phyloP scores from a whole-genome alignment of 2,797 vertebrate genomes.

The Notoglanidium macrostoma region DNA sequence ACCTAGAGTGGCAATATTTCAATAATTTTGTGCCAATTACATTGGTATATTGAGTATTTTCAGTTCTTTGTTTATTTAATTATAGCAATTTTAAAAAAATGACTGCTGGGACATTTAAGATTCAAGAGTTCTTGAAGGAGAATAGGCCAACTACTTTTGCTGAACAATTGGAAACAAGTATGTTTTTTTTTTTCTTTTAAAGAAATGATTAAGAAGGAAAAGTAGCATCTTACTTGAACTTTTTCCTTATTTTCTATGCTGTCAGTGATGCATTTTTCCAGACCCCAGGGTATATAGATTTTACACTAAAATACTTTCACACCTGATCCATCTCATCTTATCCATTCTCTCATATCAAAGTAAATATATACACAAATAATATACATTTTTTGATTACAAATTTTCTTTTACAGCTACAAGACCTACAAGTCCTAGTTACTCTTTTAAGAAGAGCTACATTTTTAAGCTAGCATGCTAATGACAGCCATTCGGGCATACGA shows the following conservation, averaged over 20 bases:
- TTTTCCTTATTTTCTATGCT: not conserved
- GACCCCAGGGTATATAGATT: not conserved
- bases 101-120: conserved; percentile 26
- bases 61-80: conserved; percentile 19
- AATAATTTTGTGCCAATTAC: conserved; percentile 54
- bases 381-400: not conserved
- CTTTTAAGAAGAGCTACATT: not conserved
- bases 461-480: not conserved
- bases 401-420: not conserved
- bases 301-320: not conserved
- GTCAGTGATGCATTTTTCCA: not conserved
- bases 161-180: conserved; percentile 1
- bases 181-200: not conserved
- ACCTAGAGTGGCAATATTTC: conserved; percentile 54
- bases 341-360: not conserved
- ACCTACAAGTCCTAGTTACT: too few relatives aligned
- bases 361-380: not conserved
- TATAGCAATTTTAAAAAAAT: conserved; percentile 14
- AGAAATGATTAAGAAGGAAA: not conserved
- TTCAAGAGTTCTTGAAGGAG: conserved; percentile 8
- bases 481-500: not conserved
- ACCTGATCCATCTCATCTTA: not conserved
- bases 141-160: conserved; percentile 1
- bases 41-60: conserved; percentile 13
- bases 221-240: not conserved